Evolutionary conservation across 2,797 vertebrate species (phyloP), one percentile per base, ranked within the genome.

Genomic region (Sebastes kiyomatsui): DNA sequence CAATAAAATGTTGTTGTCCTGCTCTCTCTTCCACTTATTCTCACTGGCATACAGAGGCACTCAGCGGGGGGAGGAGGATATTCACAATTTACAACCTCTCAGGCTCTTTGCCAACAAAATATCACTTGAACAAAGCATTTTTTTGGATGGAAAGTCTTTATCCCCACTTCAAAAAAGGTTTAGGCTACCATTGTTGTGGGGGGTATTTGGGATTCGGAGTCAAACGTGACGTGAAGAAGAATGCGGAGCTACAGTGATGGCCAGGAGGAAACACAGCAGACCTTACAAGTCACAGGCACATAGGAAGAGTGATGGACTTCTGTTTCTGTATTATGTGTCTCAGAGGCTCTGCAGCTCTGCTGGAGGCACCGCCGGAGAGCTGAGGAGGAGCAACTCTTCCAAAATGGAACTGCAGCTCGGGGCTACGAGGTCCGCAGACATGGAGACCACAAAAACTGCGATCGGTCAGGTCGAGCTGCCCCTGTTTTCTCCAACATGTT

Each of bases 321-420:
- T 80, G 82, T 79, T 81, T 32, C 62, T 71, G 74, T 77, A 77
- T 54, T 46, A 0, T 28, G 46, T 80, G 73, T 72, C 62, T 69
- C 67, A 55, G 73, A 66, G 28, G 16, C 67, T 76, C 18, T 20
- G 61, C 2, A 56, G 65, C 42, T 62, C 68, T 5, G 71, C 80
- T 78, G 70, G 38, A 79, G 77, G 91, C 67, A 12, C 18, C 3
- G 66, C 46, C 30, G 25, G 38, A 59, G 77, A 32, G 42, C 42
- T 49, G 42, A 49, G 25, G 59, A 49, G 60, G 61, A 32, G 75
- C 46, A 79, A 20, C 61, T 82, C 79, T 74, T 87, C 59, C 86
- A 61, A 86, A 77, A 90, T 82, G 79, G 22, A 80, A 42, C 46
- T n/a, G 72, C 62, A 20, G 85, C 86, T 88, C 0, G n/a, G 25